Percentiles rank a stretch among this genome's conserved stretches.
These are phyloP conservation scores for Enteromius radiatus DNA, from an alignment of 2,797 vertebrate species.

Conservation along the genomic window DNA sequence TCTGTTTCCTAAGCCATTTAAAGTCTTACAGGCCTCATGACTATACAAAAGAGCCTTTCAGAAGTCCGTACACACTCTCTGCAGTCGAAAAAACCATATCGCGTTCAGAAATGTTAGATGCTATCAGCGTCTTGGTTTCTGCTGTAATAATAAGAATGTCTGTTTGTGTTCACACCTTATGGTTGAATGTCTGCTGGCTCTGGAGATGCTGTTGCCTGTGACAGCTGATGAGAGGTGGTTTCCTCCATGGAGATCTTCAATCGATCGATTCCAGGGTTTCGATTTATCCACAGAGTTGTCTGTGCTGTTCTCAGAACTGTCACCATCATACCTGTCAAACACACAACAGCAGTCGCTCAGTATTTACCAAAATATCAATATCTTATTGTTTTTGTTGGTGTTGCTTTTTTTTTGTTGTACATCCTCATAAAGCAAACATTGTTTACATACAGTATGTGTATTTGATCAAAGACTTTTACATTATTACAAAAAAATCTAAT, in stretches of 20 bases:
- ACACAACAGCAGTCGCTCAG: background rate
- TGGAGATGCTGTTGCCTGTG: conserved; percentile 83
- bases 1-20: conserved; percentile 70
- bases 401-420: background rate
- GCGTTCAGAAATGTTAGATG: conserved; percentile 4
- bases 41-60: conserved; percentile 62
- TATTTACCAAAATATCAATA: background rate
- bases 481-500: background rate
- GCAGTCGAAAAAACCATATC: conserved; percentile 48
- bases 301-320: conserved; percentile 87
- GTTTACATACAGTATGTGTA: too few species aligned
- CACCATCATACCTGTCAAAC: conserved; percentile 88
- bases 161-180: conserved; percentile 69
- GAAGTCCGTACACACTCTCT: conserved; percentile 68
- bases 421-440: background rate
- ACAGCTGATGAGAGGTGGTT: conserved; percentile 85
- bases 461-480: background rate
- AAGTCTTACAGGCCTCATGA: conserved; percentile 73
- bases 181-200: conserved; percentile 86
- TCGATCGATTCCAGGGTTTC: conserved; percentile 92
- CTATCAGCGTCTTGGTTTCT: background rate
- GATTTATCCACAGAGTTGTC: conserved; percentile 87
- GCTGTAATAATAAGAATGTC: background rate
- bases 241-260: conserved; percentile 92
- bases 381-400: background rate